Conservation (phyloP, 2,797 vertebrate species). For the Enteromius argenteus region DNA sequence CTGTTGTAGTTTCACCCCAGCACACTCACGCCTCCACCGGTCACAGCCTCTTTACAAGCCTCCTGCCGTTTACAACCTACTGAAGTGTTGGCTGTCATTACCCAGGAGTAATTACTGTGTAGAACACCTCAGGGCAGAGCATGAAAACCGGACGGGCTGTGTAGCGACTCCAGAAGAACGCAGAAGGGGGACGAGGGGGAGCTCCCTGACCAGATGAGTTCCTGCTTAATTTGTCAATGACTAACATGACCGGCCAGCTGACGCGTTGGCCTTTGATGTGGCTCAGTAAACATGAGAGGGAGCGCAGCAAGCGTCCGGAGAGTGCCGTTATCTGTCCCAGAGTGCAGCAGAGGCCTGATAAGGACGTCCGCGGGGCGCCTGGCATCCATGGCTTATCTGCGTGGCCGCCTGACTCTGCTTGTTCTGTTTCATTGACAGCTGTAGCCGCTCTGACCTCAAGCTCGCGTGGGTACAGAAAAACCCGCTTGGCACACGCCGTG, state of each 20-base stretch:
- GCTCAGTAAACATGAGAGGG: slow-evolving; percentile 57
- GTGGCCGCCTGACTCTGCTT: slow-evolving; percentile 51
- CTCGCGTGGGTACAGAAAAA: slow-evolving; percentile 26
- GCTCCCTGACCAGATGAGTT: slow-evolving; percentile 52
- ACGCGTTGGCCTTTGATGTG: slow-evolving; percentile 61
- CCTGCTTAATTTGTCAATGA: slow-evolving; percentile 64
- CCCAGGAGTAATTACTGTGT: slow-evolving; percentile 64
- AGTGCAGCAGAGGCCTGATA: slow-evolving; percentile 60
- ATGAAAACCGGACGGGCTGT: slow-evolving; percentile 37
- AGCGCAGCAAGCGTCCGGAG: slow-evolving; percentile 46
- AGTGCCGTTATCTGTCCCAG: slow-evolving; percentile 58
- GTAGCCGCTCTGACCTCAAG: slow-evolving; percentile 44
- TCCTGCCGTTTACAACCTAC: slow-evolving; percentile 66
- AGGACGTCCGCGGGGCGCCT: slow-evolving; percentile 47
- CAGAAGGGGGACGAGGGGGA: slow-evolving; percentile 1
- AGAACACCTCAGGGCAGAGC: slow-evolving; percentile 63
- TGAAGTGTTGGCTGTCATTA: slow-evolving; percentile 65
- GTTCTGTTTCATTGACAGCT: slow-evolving; percentile 48
- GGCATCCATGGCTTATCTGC: slow-evolving; percentile 57
- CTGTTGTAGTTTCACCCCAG: slow-evolving; percentile 46
- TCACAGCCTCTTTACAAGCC: slow-evolving; percentile 65
- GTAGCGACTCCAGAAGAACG: slow-evolving; percentile 24
- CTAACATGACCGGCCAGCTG: slow-evolving; percentile 52
- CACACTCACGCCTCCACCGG: slow-evolving; percentile 60
- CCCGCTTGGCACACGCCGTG: slow-evolving; percentile 25